A percentile compares a stretch with the other conserved stretches of the same genome.
Evolutionary conservation across 2,797 vertebrate genomes (phyloP).

Genomic region (Columba guinea): DNA sequence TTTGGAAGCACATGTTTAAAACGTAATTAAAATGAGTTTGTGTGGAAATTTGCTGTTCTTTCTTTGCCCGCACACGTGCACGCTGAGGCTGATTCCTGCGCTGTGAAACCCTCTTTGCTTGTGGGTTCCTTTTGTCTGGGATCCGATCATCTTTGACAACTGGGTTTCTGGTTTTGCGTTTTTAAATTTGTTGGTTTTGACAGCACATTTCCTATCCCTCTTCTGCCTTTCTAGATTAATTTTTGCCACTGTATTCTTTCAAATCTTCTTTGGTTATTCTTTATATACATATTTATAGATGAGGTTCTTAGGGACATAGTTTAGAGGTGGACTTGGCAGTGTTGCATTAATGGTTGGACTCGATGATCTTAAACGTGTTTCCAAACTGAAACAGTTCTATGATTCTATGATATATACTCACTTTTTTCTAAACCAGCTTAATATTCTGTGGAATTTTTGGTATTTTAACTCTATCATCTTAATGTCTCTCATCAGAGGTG

Average conservation of each 20-base stretch:
- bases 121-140: rapidly evolving
- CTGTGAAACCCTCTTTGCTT: background rate
- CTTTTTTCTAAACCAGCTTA: background rate
- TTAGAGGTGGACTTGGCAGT: too few species aligned
- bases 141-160: background rate
- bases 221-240: background rate
- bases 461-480: background rate
- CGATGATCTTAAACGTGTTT: too few species aligned
- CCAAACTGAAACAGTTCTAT: too few species aligned
- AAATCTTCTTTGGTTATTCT: background rate
- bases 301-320: too few species aligned
- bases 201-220: background rate
- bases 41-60: background rate
- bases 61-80: background rate
- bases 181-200: background rate
- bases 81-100: rapidly evolving
- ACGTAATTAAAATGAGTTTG: background rate
- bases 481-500: background rate
- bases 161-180: background rate
- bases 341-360: too few species aligned
- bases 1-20: background rate
- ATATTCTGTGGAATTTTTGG: background rate
- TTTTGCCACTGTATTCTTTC: background rate
- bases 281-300: too few species aligned
- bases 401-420: too few species aligned